Percentiles rank a stretch among this genome's conserved stretches.
Evolutionary conservation across 2,797 vertebrate species (phyloP).

Genomic region (Sparus aurata): DNA sequence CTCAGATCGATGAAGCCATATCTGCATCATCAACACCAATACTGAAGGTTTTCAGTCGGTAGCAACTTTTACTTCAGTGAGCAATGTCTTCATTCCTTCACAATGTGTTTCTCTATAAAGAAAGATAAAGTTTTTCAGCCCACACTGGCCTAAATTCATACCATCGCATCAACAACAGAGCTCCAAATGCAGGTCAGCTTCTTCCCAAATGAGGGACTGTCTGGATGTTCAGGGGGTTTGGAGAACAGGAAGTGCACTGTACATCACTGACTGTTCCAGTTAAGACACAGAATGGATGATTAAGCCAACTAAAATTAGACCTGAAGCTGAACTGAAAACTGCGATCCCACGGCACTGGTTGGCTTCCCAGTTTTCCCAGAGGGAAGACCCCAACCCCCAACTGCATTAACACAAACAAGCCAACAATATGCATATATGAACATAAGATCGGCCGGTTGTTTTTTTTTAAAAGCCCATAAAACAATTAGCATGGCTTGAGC

Average conservation of each 20-base stretch:
- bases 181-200: slow-evolving; percentile 62
- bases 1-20: too few species aligned
- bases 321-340: slow-evolving; percentile 41
- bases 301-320: slow-evolving; percentile 73
- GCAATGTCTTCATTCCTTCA: slow-evolving; percentile 21
- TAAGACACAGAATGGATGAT: slow-evolving; percentile 58
- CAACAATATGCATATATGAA: slow-evolving; percentile 18
- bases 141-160: slow-evolving; percentile 22
- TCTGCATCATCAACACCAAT: neutral
- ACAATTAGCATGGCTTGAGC: slow-evolving; percentile 15
- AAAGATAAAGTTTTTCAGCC: slow-evolving; percentile 15
- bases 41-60: slow-evolving; percentile 3
- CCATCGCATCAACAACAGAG: slow-evolving; percentile 25
- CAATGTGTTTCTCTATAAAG: slow-evolving; percentile 16
- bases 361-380: slow-evolving; percentile 44
- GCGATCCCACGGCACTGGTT: slow-evolving; percentile 38
- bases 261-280: slow-evolving; percentile 57
- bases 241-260: slow-evolving; percentile 39
- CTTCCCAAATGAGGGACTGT: slow-evolving; percentile 39
- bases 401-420: slow-evolving; percentile 35
- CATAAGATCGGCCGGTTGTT: too few species aligned
- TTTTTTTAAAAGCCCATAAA: slow-evolving; percentile 9
- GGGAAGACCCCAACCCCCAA: slow-evolving; percentile 56
- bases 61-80: slow-evolving; percentile 26
- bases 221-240: slow-evolving; percentile 34